Evolutionary conservation across 2,888 invertebrate species (phyloP).

Genomic region (Portevinia maculata): DNA sequence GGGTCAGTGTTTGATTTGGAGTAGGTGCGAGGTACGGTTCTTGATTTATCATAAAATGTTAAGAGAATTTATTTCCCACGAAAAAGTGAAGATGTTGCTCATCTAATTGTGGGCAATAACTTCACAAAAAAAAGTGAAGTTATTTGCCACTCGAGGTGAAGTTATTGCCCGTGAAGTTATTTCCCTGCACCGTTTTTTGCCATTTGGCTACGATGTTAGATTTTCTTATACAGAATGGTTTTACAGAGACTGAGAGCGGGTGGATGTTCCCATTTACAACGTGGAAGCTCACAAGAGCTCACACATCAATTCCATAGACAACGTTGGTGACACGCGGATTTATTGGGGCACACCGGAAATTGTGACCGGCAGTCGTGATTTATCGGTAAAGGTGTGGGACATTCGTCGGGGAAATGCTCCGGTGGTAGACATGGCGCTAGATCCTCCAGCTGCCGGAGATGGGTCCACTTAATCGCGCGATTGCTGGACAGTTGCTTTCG

Average conservation of each 20-base stretch:
- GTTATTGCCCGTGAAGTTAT: too few relatives aligned
- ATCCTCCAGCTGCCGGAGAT: slow-evolving; percentile 82
- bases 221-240: too few relatives aligned
- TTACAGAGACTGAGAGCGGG: slow-evolving; percentile 90
- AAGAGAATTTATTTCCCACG: too few relatives aligned
- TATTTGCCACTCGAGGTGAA: too few relatives aligned
- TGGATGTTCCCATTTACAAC: slow-evolving; percentile 89
- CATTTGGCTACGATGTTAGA: slow-evolving; percentile 89
- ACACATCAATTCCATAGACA: slow-evolving; percentile 96
- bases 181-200: slow-evolving; percentile 92
- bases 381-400: slow-evolving; percentile 98
- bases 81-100: too few relatives aligned
- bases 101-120: too few relatives aligned
- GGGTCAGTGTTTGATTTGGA: too few relatives aligned
- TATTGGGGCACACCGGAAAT: slow-evolving; percentile 97
- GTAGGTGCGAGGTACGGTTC: too few relatives aligned
- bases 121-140: too few relatives aligned
- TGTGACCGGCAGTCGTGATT: slow-evolving; percentile 96
- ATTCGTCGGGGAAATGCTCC: slow-evolving; percentile 94
- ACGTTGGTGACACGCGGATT: slow-evolving; percentile 92
- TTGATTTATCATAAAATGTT: too few relatives aligned
- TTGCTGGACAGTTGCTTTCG: slow-evolving; percentile 97
- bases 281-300: slow-evolving; percentile 90
- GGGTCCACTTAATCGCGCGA: slow-evolving; percentile 87
- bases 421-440: slow-evolving; percentile 90